A percentile compares a stretch with the other conserved stretches of the same genome.
Conservation (phyloP, 2,888 invertebrate species). For the Crepidodera aurea region DNA sequence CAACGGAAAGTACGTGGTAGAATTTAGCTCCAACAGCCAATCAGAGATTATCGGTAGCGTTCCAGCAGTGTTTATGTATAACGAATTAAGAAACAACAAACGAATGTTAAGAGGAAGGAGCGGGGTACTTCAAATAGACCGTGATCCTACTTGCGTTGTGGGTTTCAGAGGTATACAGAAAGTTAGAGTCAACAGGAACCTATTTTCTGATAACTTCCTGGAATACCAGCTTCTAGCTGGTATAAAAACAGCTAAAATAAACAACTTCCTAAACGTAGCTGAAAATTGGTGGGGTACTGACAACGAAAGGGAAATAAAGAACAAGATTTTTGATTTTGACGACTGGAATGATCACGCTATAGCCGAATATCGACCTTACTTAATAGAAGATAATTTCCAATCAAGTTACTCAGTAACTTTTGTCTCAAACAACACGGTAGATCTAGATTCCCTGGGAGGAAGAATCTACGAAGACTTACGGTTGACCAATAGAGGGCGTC, state of each 20-base stretch:
- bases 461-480: constrained; percentile 73
- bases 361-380: constrained; percentile 88
- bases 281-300: constrained; percentile 98
- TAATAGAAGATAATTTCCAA: constrained; percentile 79
- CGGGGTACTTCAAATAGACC: constrained; percentile 56
- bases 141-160: constrained; percentile 82
- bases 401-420: constrained; percentile 78
- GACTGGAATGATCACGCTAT: constrained; percentile 99
- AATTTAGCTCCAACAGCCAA: constrained; percentile 89
- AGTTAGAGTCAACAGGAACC: constrained; percentile 87
- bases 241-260: constrained; percentile 84
- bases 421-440: constrained; percentile 64
- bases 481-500: constrained; percentile 67
- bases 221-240: constrained; percentile 95
- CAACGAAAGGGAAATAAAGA: constrained; percentile 76
- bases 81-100: constrained; percentile 78
- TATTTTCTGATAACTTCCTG: constrained; percentile 82
- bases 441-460: constrained; percentile 79
- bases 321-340: constrained; percentile 95
- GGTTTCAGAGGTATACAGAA: constrained; percentile 95
- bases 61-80: constrained; percentile 79
- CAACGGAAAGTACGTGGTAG: constrained; percentile 81
- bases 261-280: constrained; percentile 85
- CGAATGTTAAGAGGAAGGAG: constrained; percentile 55
- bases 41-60: constrained; percentile 91